Evolutionary conservation across 2,797 vertebrate genomes (phyloP).

Genomic region (Meda fulgida): DNA sequence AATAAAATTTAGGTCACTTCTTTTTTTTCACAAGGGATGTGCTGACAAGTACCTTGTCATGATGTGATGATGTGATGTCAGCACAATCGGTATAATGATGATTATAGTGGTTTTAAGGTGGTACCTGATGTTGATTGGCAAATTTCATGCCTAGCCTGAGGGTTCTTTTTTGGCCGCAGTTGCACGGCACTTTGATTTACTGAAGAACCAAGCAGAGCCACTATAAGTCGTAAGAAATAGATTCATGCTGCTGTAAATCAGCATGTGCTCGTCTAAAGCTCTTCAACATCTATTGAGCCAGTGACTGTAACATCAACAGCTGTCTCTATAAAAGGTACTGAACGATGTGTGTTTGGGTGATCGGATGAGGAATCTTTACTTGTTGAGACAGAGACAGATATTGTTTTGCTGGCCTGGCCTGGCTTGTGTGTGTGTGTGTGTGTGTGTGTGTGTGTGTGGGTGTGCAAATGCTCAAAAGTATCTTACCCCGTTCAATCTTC

Average conservation of each 20-base stretch:
- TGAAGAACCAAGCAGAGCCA: not conserved
- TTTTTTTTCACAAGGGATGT: not conserved
- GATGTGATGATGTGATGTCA: not conserved
- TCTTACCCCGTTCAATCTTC: not conserved
- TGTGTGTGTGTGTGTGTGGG: not conserved
- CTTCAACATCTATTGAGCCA: not conserved
- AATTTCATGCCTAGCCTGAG: not conserved
- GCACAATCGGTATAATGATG: not conserved
- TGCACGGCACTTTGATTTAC: not conserved
- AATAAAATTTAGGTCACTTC: not conserved
- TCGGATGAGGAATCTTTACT: conserved; percentile 20
- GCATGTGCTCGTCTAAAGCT: conserved; percentile 8
- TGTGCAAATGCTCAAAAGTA: too few species aligned
- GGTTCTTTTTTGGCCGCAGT: not conserved
- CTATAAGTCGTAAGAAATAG: conserved; percentile 1
- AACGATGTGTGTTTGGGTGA: conserved; percentile 27
- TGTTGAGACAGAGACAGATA: conserved; percentile 35
- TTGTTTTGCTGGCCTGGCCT: not conserved
- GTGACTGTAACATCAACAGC: conserved; percentile 31
- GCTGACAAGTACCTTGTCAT: not conserved
- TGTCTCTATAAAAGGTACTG: conserved; percentile 19
- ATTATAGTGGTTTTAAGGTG: conserved; percentile 25
- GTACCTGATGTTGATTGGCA: not conserved
- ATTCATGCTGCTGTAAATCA: conserved; percentile 22
- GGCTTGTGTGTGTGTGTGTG: too few species aligned